Percentiles rank a stretch among this genome's conserved stretches.
Conservation (phyloP, 2,888 invertebrate species). For the Caradrina kadenii region DNA sequence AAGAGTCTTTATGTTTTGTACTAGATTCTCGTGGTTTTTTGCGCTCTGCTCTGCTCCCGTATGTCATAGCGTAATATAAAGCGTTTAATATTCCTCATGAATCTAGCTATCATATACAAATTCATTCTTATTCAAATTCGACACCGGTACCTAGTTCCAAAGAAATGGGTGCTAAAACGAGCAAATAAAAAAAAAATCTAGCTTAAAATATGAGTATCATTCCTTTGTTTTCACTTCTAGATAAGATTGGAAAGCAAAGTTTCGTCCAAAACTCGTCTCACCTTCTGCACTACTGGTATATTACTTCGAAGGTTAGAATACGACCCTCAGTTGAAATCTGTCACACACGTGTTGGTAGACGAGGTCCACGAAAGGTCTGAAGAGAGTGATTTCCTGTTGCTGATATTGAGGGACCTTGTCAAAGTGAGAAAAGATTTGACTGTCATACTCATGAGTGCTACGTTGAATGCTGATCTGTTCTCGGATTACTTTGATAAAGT, state of each 20-base stretch:
- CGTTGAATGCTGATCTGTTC: constrained; percentile 96
- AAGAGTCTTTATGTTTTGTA: no score
- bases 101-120: no score
- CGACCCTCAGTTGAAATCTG: constrained; percentile 93
- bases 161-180: no score
- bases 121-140: no score
- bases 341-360: constrained; percentile 96
- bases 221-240: constrained; percentile 87
- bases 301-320: constrained; percentile 95
- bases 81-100: no score
- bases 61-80: no score
- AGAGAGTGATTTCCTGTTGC: constrained; percentile 96
- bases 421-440: constrained; percentile 93
- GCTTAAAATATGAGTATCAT: neutral
- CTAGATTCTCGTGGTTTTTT: no score
- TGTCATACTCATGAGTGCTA: constrained; percentile 98
- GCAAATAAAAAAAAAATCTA: no score
- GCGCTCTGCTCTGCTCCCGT: no score
- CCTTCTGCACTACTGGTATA: constrained; percentile 98
- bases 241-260: constrained; percentile 95
- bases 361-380: constrained; percentile 98
- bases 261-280: constrained; percentile 94
- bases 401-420: constrained; percentile 95
- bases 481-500: constrained; percentile 95
- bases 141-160: no score